A percentile compares a stretch with the other conserved stretches of the same genome.
Evolutionary conservation across 2,888 invertebrate genomes (phyloP).

Genomic region (Andrena minutula): DNA sequence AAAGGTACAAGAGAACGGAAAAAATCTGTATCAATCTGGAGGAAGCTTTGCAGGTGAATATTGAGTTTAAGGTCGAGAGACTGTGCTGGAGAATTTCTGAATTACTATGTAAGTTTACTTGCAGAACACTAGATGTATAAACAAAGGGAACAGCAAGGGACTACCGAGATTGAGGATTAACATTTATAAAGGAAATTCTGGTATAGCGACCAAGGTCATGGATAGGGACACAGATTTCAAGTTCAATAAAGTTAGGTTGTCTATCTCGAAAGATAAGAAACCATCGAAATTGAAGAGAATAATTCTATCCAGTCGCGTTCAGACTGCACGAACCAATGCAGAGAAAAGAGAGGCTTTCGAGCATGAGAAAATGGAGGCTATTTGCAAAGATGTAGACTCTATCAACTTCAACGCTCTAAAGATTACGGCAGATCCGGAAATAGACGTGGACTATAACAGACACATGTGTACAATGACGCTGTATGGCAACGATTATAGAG

Average conservation of each 20-base stretch:
- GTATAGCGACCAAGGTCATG: neutral
- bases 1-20: conserved; percentile 28
- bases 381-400: conserved; percentile 38
- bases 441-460: conserved; percentile 65
- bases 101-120: neutral
- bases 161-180: conserved; percentile 40
- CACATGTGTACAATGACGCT: conserved; percentile 70
- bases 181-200: conserved; percentile 15
- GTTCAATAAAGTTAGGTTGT: conserved; percentile 35
- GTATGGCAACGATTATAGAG: conserved; percentile 68
- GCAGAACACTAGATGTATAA: conserved; percentile 26
- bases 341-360: conserved; percentile 36
- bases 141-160: conserved; percentile 26
- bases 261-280: conserved; percentile 61
- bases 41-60: conserved; percentile 65
- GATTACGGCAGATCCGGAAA: conserved; percentile 68
- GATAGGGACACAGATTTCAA: conserved; percentile 12
- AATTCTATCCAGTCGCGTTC: conserved; percentile 57
- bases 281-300: conserved; percentile 64
- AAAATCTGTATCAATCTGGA: conserved; percentile 67
- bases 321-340: conserved; percentile 46
- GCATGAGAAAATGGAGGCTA: conserved; percentile 22
- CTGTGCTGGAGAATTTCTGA: neutral
- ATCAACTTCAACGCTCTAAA: conserved; percentile 70
- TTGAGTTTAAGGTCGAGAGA: neutral